These are phyloP conservation scores for Samia ricini DNA, from an alignment of 1,140 invertebrate species.

Conservation along the genomic window DNA sequence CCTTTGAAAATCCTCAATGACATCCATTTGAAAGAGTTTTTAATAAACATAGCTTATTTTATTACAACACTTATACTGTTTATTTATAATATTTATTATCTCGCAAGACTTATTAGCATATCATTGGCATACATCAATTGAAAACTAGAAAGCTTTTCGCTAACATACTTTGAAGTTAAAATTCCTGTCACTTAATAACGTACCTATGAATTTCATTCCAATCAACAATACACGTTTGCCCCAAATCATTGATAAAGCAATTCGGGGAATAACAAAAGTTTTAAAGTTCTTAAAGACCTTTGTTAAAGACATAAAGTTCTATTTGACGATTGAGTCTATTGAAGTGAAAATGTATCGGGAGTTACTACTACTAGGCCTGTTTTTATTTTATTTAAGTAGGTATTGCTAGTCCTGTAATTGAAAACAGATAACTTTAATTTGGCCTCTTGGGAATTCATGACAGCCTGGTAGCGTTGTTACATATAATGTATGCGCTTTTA, in stretches of 20 bases:
- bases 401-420: background rate
- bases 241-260: slow-evolving; percentile 12
- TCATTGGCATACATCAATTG: too few relatives aligned
- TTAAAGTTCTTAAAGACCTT: too few relatives aligned
- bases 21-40: too few relatives aligned
- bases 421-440: background rate
- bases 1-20: too few relatives aligned
- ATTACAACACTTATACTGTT: too few relatives aligned
- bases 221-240: slow-evolving; percentile 7
- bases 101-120: too few relatives aligned
- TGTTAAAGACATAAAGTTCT: slow-evolving; percentile 17
- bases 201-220: background rate
- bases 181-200: background rate
- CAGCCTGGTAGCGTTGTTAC: background rate
- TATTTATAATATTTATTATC: too few relatives aligned
- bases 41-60: too few relatives aligned
- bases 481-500: too few relatives aligned
- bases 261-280: slow-evolving; percentile 6
- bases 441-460: background rate
- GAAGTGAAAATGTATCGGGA: slow-evolving; percentile 20
- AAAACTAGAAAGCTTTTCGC: too few relatives aligned
- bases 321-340: slow-evolving; percentile 17
- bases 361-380: slow-evolving; percentile 10
- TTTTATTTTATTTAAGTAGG: background rate
- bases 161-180: background rate